phyloP scores from a whole-genome alignment of 2,888 invertebrate species.

The Leptopilina syphax region DNA sequence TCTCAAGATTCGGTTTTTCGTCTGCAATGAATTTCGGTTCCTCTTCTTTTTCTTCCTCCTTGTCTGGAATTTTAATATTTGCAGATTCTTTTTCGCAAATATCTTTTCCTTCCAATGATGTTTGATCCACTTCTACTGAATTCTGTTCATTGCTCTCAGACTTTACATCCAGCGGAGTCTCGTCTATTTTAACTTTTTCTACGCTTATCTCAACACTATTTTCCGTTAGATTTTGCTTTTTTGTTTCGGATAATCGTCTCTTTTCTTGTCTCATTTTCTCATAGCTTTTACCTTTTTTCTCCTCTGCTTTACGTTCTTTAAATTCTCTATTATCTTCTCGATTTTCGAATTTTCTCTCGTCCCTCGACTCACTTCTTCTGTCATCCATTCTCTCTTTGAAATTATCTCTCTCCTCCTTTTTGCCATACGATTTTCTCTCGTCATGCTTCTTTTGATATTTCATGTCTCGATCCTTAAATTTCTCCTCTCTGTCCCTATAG shows the following conservation, averaged over 20 bases:
- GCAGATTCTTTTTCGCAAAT: conserved; percentile 24
- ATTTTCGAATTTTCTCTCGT: conserved; percentile 75
- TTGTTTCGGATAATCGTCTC: conserved; percentile 70
- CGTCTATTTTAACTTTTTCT: conserved; percentile 59
- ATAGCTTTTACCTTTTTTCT: conserved; percentile 76
- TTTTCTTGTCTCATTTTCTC: conserved; percentile 75
- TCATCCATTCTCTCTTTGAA: conserved; percentile 72
- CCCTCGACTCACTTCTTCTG: conserved; percentile 65
- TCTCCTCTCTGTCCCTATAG: conserved; percentile 78
- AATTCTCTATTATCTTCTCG: conserved; percentile 62
- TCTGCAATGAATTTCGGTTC: conserved; percentile 11
- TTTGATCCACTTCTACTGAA: conserved; percentile 19
- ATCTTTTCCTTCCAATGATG: neutral
- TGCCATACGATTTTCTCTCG: conserved; percentile 70
- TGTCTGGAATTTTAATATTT: conserved; percentile 62
- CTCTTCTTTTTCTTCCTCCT: conserved; percentile 50
- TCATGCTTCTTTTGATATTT: conserved; percentile 74
- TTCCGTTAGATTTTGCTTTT: conserved; percentile 64
- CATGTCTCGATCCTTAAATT: conserved; percentile 71
- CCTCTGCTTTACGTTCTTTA: conserved; percentile 72
- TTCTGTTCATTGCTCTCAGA: conserved; percentile 21
- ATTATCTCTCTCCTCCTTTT: conserved; percentile 74
- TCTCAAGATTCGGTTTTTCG: neutral
- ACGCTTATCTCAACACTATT: conserved; percentile 58
- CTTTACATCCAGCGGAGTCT: conserved; percentile 31